Evolutionary conservation across 2,888 invertebrate species (phyloP).

Genomic region (Chaetoderma sp.): DNA sequence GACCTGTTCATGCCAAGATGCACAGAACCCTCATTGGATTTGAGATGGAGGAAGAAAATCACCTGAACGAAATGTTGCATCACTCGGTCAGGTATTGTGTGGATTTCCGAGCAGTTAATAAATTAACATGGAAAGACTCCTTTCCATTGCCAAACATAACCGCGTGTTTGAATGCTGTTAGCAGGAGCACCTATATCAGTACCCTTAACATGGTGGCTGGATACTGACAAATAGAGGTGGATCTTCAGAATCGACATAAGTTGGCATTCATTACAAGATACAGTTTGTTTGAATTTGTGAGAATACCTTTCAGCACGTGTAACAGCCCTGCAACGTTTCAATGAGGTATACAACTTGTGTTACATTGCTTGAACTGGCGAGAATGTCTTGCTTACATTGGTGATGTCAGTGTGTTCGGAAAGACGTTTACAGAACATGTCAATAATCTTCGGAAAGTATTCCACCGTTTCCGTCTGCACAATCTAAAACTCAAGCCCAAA

Average conservation of each 20-base stretch:
- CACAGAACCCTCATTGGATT: neutral
- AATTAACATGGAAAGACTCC: slow-evolving; percentile 15
- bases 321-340: no score
- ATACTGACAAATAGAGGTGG: slow-evolving; percentile 42
- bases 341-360: no score
- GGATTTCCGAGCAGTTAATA: slow-evolving; percentile 48
- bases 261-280: slow-evolving; percentile 41
- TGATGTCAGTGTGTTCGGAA: neutral
- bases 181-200: slow-evolving; percentile 13
- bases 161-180: slow-evolving; percentile 15
- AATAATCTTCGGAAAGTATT: slow-evolving; percentile 1
- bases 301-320: no score
- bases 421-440: neutral
- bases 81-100: slow-evolving; percentile 44
- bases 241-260: slow-evolving; percentile 31
- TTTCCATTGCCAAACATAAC: slow-evolving; percentile 22
- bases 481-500: slow-evolving; percentile 12
- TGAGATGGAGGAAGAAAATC: slow-evolving; percentile 3
- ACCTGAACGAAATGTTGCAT: slow-evolving; percentile 60
- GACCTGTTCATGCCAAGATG: slow-evolving; percentile 8
- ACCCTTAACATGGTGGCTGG: slow-evolving; percentile 18
- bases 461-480: slow-evolving; percentile 2
- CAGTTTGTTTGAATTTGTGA: no score
- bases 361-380: no score
- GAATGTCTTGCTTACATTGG: neutral